These are phyloP conservation scores for Griposia aprilina DNA, from an alignment of 2,888 invertebrate genomes.

Conservation along the genomic window DNA sequence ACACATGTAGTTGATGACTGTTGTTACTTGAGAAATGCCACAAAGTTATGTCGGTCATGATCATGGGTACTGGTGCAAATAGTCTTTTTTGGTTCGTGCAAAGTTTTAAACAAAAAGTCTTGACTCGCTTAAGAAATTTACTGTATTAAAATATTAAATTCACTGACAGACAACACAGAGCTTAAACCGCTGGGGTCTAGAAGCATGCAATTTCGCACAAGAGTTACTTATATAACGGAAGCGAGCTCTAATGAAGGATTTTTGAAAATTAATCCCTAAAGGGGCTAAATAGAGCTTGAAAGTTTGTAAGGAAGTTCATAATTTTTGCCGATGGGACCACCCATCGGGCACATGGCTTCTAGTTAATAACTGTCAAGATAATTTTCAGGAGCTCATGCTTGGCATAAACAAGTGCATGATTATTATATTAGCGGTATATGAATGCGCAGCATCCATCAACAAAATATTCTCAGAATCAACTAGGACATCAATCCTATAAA, in stretches of 20 bases:
- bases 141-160: not conserved
- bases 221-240: not conserved
- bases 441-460: slow-evolving; percentile 16
- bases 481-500: slow-evolving; percentile 56
- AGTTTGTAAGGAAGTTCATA: not conserved
- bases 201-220: not conserved
- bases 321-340: not conserved
- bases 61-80: not conserved
- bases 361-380: not conserved
- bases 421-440: slow-evolving; percentile 14
- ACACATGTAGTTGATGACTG: not conserved
- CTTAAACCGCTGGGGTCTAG: not conserved
- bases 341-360: too few relatives aligned
- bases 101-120: slow-evolving; percentile 2
- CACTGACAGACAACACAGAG: not conserved
- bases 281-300: not conserved
- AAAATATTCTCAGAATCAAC: slow-evolving; percentile 44
- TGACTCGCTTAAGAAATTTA: not conserved
- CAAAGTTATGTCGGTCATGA: slow-evolving; percentile 13
- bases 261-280: not conserved
- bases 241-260: not conserved
- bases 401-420: slow-evolving; percentile 2
- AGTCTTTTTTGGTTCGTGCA: not conserved
- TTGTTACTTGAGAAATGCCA: slow-evolving; percentile 27
- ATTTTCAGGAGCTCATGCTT: slow-evolving; percentile 1